Percentiles rank a stretch among this genome's conserved stretches.
Evolutionary conservation across 2,113 vertebrate genomes (phyloP).

Genomic region (Nothoprocta perdicaria): DNA sequence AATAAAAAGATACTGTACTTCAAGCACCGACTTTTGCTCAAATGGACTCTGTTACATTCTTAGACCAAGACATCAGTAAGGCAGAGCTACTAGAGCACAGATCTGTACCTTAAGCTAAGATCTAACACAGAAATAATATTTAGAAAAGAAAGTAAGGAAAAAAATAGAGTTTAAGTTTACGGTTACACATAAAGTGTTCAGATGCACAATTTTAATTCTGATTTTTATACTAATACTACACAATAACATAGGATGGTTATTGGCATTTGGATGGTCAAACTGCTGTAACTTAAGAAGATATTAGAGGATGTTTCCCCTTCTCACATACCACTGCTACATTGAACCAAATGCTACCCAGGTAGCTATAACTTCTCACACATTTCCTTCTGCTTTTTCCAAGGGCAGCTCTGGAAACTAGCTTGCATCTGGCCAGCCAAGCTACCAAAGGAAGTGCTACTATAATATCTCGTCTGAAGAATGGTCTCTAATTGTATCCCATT

Average conservation of each 20-base stretch:
- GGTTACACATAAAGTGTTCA: not conserved
- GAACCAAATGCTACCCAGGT: too few relatives aligned
- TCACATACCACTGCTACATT: not conserved
- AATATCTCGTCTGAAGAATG: slow-evolving; percentile 24
- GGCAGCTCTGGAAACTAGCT: not conserved
- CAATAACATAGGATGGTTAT: not conserved
- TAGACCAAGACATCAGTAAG: not conserved
- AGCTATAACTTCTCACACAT: not conserved
- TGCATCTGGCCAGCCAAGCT: not conserved
- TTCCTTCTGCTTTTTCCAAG: not conserved
- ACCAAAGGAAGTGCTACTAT: not conserved
- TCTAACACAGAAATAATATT: not conserved
- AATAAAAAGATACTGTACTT: not conserved
- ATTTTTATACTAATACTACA: not conserved
- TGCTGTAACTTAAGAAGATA: too few relatives aligned
- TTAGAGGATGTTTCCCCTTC: not conserved
- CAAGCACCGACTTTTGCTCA: not conserved
- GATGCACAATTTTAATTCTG: not conserved
- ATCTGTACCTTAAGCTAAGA: not conserved
- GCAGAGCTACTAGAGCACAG: accelerated
- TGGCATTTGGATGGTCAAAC: not conserved
- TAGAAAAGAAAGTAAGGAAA: not conserved
- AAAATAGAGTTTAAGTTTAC: not conserved
- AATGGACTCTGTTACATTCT: not conserved
- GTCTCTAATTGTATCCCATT: slow-evolving; percentile 2